phyloP scores from a whole-genome alignment of 2,797 vertebrate species.

The Amazona ochrocephala region DNA sequence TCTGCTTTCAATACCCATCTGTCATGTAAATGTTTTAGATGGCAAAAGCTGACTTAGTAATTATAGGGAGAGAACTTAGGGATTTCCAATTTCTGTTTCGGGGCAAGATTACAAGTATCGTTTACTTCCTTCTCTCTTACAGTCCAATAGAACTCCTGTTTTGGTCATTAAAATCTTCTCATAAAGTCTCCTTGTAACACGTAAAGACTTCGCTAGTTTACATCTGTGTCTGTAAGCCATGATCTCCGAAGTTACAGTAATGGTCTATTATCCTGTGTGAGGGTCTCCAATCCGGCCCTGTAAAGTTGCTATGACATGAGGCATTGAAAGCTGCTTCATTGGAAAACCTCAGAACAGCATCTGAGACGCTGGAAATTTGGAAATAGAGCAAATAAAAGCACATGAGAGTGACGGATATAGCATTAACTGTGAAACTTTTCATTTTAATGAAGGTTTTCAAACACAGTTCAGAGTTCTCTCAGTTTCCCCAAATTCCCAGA shows the following conservation, averaged over 20 bases:
- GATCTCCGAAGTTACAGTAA: neutral
- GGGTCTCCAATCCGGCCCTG: accelerated
- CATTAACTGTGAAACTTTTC: neutral
- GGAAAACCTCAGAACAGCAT: neutral
- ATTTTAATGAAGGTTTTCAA: neutral
- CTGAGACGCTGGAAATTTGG: neutral
- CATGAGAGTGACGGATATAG: neutral
- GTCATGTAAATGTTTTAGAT: neutral
- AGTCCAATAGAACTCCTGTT: neutral
- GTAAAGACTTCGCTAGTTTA: neutral
- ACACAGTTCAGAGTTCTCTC: neutral
- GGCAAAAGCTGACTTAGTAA: neutral
- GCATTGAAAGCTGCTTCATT: neutral
- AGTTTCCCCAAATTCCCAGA: neutral
- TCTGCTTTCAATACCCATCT: neutral
- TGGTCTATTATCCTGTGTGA: neutral
- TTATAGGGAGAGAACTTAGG: neutral
- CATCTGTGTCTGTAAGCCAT: neutral
- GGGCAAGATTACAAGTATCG: neutral
- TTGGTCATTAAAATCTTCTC: neutral
- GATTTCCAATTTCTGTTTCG: neutral
- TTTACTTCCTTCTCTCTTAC: neutral
- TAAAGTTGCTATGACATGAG: neutral
- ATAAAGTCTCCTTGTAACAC: neutral
- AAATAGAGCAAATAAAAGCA: neutral